Evolutionary conservation across 2,113 vertebrate genomes (phyloP).

Genomic region (Leucosticte australis): DNA sequence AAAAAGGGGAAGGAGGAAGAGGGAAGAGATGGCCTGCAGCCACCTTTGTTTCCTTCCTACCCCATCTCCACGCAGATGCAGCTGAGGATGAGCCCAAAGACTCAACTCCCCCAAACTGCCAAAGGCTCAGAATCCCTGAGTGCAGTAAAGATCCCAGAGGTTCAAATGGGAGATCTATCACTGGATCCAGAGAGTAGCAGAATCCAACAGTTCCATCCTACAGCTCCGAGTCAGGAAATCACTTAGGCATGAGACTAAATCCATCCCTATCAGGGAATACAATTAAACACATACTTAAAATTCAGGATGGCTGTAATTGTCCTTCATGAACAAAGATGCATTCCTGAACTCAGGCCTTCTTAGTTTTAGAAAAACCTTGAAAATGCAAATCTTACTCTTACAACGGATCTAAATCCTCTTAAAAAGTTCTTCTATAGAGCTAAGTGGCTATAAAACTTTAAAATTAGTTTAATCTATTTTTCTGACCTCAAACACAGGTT

Average conservation of each 20-base stretch:
- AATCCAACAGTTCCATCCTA: neutral
- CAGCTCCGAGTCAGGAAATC: slow-evolving; percentile 21
- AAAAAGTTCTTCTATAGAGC: slow-evolving; percentile 17
- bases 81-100: slow-evolving; percentile 1
- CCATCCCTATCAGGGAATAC: neutral
- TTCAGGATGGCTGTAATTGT: neutral
- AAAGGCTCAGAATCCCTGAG: neutral
- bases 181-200: neutral
- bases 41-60: neutral
- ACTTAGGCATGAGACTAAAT: neutral
- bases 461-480: slow-evolving; percentile 68
- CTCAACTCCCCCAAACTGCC: neutral
- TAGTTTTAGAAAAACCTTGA: neutral
- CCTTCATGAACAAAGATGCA: neutral
- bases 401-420: slow-evolving; percentile 1
- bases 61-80: neutral
- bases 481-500: slow-evolving; percentile 66
- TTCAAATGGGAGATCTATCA: neutral
- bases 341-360: neutral
- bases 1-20: neutral
- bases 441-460: slow-evolving; percentile 60
- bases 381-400: slow-evolving; percentile 17
- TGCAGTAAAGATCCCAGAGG: neutral
- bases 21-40: neutral
- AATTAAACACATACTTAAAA: slow-evolving; percentile 22